Evolutionary conservation across 2,113 vertebrate species (phyloP).

Genomic region (Xerus inauris): DNA sequence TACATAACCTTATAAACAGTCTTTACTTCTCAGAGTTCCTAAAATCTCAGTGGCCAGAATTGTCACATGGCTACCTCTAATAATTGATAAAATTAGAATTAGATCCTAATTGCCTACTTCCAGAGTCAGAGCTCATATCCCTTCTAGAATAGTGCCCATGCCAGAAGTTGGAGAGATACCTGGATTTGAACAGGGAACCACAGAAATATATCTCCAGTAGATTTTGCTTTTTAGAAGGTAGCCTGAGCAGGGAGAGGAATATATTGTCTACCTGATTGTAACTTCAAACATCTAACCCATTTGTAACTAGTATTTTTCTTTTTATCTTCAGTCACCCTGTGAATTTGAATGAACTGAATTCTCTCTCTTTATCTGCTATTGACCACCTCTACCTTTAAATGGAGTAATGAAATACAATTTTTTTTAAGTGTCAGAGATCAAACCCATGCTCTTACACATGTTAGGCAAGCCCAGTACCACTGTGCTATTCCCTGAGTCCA

Average conservation of each 20-base stretch:
- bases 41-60: conserved; percentile 6
- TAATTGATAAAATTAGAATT: background rate
- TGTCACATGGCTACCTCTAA: background rate
- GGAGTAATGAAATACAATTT: background rate
- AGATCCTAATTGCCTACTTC: background rate
- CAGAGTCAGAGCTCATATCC: background rate
- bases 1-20: background rate
- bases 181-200: background rate
- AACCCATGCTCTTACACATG: background rate
- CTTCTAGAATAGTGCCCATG: background rate
- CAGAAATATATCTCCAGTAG: background rate
- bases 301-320: conserved; percentile 28
- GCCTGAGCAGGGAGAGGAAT: background rate
- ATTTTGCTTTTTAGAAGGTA: background rate
- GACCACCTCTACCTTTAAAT: conserved; percentile 7
- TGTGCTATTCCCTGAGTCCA: too few species aligned
- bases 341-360: background rate
- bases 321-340: background rate
- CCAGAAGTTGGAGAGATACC: background rate
- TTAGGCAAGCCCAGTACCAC: background rate
- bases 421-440: background rate
- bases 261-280: background rate
- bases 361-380: background rate
- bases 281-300: background rate
- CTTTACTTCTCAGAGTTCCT: background rate